Percentiles rank a stretch among this genome's conserved stretches.
phyloP scores from a whole-genome alignment of 92 coral and sea anemone genomes.

The Ricordea florida region DNA sequence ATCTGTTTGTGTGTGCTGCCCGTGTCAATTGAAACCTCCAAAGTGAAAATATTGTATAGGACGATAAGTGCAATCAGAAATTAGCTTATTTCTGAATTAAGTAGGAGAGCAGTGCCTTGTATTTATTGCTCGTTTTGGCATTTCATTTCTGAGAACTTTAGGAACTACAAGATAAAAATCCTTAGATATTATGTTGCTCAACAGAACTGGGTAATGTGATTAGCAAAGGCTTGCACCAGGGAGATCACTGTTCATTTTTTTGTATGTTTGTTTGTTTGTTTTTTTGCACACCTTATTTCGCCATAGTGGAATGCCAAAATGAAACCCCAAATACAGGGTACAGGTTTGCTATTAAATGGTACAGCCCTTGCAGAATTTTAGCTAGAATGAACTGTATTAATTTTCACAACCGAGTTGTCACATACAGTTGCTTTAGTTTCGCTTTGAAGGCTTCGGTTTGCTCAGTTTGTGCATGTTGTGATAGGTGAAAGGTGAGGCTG shows the following conservation, averaged over 20 bases:
- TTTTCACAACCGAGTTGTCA: no score
- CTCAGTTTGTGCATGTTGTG: not conserved
- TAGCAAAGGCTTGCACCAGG: not conserved
- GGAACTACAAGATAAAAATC: not conserved
- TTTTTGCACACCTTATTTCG: not conserved
- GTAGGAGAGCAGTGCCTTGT: no score
- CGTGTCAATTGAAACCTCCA: no score
- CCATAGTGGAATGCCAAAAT: no score
- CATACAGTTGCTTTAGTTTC: not conserved
- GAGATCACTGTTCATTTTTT: not conserved
- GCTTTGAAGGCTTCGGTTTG: not conserved
- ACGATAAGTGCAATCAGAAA: no score
- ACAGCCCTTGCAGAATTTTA: no score
- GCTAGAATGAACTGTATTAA: no score
- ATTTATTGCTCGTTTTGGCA: not conserved
- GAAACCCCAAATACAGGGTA: no score
- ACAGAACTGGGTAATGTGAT: not conserved
- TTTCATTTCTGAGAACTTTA: not conserved
- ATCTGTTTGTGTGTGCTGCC: no score
- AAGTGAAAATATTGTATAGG: no score
- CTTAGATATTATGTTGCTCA: not conserved
- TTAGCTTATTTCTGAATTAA: no score
- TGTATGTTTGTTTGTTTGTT: not conserved
- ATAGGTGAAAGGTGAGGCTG: slow-evolving; percentile 96
- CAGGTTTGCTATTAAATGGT: no score